Conservation (phyloP, 2,888 invertebrate species). For the Amiota communis region DNA sequence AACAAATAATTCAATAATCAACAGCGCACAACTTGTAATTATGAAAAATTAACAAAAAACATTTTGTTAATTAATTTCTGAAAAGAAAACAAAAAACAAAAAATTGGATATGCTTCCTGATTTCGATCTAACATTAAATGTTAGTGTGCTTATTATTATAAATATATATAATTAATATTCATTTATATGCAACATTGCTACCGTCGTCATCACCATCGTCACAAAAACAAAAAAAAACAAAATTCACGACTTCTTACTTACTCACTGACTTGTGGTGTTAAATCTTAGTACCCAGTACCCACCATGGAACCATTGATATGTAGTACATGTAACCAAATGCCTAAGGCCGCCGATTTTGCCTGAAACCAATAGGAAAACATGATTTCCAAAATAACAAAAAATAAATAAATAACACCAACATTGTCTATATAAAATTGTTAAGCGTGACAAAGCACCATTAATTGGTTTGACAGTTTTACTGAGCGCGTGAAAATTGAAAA, state of each 20-base stretch:
- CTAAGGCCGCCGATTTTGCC: background rate
- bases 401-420: background rate
- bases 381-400: background rate
- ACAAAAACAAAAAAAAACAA: background rate
- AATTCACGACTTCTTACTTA: no score
- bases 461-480: conserved; percentile 33
- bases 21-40: conserved; percentile 49
- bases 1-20: conserved; percentile 35
- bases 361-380: no score
- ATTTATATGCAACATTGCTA: conserved; percentile 10
- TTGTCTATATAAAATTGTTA: conserved; percentile 16
- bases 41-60: conserved; percentile 55
- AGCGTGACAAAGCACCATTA: conserved; percentile 40
- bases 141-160: conserved; percentile 11
- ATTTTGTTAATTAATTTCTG: conserved; percentile 64
- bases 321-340: background rate
- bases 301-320: background rate
- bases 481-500: conserved; percentile 19
- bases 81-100: conserved; percentile 2
- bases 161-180: conserved; percentile 23
- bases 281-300: background rate
- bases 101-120: conserved; percentile 13
- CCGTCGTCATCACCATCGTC: background rate
- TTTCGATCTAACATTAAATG: conserved; percentile 18
- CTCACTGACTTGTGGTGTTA: background rate